Base-by-base conservation (phyloP, 1,140 invertebrate genomes). In the Aradophagus sp. region DNA sequence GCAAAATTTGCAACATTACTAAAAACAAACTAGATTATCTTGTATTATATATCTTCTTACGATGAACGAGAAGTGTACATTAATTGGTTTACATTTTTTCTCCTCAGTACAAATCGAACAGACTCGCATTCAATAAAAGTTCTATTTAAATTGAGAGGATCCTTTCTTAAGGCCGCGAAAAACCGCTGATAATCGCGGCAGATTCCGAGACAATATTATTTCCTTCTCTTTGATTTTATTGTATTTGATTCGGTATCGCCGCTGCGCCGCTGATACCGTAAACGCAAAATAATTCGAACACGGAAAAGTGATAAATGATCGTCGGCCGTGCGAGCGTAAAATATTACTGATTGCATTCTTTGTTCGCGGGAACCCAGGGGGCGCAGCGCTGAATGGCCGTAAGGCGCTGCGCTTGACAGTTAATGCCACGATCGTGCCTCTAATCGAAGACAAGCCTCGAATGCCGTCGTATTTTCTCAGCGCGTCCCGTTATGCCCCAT, bases 271-370 rank as follows among this genome's bases (percentile, higher is more conserved):
- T 20, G 39, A 32, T 69, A 23, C 29, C 65, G 26, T 55, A 53
- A 69, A 55, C 14, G 12, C 13, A 44, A 16, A 50, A 65, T 55
- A 56, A 56, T 56, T 50, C 27, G 44, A 56, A 42, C 36, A 39
- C 23, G 52, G 55, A 56, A 63, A 50, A 50, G 35, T 67, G 45
- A 58, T 52, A 39, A 34, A 58, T 67, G 31, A 58, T 56, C 32
- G 38, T 44, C 44, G 45, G 2, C 31, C 26, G 32, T 31, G 44
- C 20, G 45, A 67, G 63, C 23, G 63, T 66, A 52, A 58, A 58
- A 67, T 67, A 66, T 66, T 66, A 67, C 59, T 67, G 63, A 67
- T 67, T 67, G 52, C 44, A 50, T 58, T 56, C 67, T 63, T 70
- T 58, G 56, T 56, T 58, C 34, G 67, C 36, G n/a, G 44, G 14